Evolutionary conservation across 2,888 invertebrate genomes (phyloP).

Genomic region (Monopis laevigella): DNA sequence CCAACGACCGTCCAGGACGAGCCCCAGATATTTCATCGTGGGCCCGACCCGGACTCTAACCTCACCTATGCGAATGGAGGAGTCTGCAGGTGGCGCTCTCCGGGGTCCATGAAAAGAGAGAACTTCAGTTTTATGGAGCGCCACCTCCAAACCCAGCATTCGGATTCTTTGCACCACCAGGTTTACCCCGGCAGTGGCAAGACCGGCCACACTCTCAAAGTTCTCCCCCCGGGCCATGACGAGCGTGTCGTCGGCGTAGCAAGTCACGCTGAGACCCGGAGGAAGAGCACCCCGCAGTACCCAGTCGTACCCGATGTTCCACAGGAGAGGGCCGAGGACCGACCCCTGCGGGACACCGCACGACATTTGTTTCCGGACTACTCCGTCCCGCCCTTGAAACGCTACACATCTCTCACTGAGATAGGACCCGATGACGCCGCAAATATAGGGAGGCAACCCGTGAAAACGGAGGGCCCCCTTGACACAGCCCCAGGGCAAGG

Average conservation of each 20-base stretch:
- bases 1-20: conserved; percentile 16
- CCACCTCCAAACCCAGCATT: neutral
- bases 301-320: conserved; percentile 10
- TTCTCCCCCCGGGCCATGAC: conserved; percentile 9
- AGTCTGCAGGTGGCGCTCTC: neutral
- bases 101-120: neutral
- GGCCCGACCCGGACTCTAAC: conserved; percentile 11
- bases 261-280: neutral
- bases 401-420: conserved; percentile 3
- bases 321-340: conserved; percentile 18
- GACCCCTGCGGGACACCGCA: conserved; percentile 19
- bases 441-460: conserved; percentile 18
- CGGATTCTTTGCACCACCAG: neutral
- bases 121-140: neutral
- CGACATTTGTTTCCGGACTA: neutral
- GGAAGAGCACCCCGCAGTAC: conserved; percentile 13
- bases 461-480: conserved; percentile 20
- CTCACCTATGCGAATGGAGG: neutral
- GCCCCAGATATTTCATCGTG: conserved; percentile 17
- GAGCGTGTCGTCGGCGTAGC: conserved; percentile 19
- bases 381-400: neutral
- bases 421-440: conserved; percentile 14
- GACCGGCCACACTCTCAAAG: neutral
- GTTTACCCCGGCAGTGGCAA: neutral
- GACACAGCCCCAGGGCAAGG: conserved; percentile 21